Percentiles rank a stretch among this genome's conserved stretches.
phyloP scores from a whole-genome alignment of 2,113 vertebrate species.

The Sinocyclocheilus rhinocerous region DNA sequence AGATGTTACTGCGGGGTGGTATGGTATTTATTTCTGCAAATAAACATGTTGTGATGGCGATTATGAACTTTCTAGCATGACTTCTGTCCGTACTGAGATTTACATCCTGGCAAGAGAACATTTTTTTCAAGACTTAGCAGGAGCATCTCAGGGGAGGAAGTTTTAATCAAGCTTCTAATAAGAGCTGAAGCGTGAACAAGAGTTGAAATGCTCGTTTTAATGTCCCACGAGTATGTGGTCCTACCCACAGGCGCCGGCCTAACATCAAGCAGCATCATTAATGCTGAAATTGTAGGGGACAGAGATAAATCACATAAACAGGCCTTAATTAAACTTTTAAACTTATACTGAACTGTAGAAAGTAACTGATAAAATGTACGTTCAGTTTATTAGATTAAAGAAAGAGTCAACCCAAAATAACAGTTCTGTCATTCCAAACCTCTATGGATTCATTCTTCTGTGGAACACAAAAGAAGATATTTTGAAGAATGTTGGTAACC shows the following conservation, averaged over 20 bases:
- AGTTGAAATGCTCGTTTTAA: constrained; percentile 20
- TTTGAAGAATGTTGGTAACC: neutral
- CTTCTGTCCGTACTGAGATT: neutral
- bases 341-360: neutral
- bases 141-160: constrained; percentile 3
- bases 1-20: neutral
- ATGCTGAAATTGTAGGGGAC: neutral
- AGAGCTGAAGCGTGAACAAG: constrained; percentile 17
- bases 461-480: too few relatives aligned
- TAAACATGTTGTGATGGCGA: neutral
- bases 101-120: neutral
- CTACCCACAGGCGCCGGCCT: constrained; percentile 5
- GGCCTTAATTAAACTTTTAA: neutral
- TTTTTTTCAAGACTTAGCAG: neutral
- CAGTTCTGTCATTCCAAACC: too few relatives aligned
- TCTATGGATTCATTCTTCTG: too few relatives aligned
- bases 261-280: constrained; percentile 38
- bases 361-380: neutral
- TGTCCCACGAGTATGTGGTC: neutral
- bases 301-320: constrained; percentile 6
- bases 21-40: constrained; percentile 1
- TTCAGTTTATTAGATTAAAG: neutral
- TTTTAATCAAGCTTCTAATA: constrained; percentile 36
- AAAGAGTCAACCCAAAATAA: neutral
- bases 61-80: neutral